Evolutionary conservation across 2,888 invertebrate species (phyloP), one percentile per base, ranked within the genome.

Genomic region (Drosophila macrospina): DNA sequence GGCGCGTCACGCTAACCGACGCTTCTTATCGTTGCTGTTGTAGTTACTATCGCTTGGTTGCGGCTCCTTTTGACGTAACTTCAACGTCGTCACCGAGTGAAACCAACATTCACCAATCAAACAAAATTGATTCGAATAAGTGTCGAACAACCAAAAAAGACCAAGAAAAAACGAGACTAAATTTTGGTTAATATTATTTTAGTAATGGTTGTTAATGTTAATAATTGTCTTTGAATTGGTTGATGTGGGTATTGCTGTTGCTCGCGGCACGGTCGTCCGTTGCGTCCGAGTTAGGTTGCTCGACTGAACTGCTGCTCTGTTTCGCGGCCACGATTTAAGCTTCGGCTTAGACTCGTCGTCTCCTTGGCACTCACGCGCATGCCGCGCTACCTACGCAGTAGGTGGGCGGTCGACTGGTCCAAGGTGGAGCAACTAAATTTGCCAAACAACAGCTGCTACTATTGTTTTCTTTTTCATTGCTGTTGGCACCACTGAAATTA

Each of bases 221-320:
- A 59, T 44, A 50, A 42, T 64, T 54, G 32, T 28, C 61, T 39
- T 34, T 44, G 10, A 15, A 57, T 36, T 52, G 61, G 54, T 57
- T 44, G 56, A 56, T 59, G 30, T 36, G 45, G 24, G 54, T 78
- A 75, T 66, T 63, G 59, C 54, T 68, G 51, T 57, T 50, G 28
- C 48, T 59, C 64, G 63, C 61, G 63, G 52, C 68, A 64, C 71
- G 42, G 26, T 30, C 74, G 78, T 83, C 86, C 89, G 88, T 80
- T 86, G 73, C 77, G 80, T 88, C 90, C 79, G 89, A 90, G 89
- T 83, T 85, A 78, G 88, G 86, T 77, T 81, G 87, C 90, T 91
- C 90, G 88, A 91, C 91, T 91, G 83, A 90, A 71, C 44, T 26
- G 56, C 24, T 37, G 59, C 39, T 48, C 34, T 26, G 59, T 32